phyloP scores from a whole-genome alignment of 2,888 invertebrate genomes.

The Leptopterna dolabrata region DNA sequence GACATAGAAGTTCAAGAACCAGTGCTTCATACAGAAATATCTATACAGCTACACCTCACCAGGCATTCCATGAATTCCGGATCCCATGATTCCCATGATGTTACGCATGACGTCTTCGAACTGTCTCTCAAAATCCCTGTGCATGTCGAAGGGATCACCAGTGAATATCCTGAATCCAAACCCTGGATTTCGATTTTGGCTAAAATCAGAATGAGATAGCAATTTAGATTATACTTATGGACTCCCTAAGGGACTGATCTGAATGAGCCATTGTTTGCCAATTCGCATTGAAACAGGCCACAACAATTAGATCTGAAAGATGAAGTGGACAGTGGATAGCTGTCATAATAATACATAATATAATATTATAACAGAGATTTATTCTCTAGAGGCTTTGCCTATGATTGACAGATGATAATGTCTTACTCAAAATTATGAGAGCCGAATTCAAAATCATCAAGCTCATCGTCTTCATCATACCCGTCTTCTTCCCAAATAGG shows the following conservation, averaged over 20 bases:
- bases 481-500: slow-evolving; percentile 39
- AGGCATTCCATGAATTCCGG: neutral
- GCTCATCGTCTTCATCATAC: slow-evolving; percentile 38
- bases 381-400: too few relatives aligned
- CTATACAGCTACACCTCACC: neutral
- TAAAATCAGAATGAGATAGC: neutral
- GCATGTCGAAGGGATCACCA: slow-evolving; percentile 72
- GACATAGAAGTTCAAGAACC: too few relatives aligned
- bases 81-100: slow-evolving; percentile 36
- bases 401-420: too few relatives aligned
- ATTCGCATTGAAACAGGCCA: neutral
- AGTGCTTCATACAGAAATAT: too few relatives aligned
- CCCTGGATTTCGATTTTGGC: slow-evolving; percentile 6
- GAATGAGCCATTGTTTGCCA: too few relatives aligned
- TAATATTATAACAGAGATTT: too few relatives aligned
- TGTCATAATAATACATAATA: too few relatives aligned
- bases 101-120: slow-evolving; percentile 71
- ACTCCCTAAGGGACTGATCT: too few relatives aligned
- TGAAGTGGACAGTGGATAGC: too few relatives aligned
- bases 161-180: slow-evolving; percentile 71
- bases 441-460: slow-evolving; percentile 9
- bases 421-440: neutral
- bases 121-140: slow-evolving; percentile 73
- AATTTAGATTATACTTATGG: too few relatives aligned
- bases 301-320: too few relatives aligned